Evolutionary conservation across 2,888 invertebrate species (phyloP), one percentile per base, ranked within the genome.

Genomic region (Gari tellinella): DNA sequence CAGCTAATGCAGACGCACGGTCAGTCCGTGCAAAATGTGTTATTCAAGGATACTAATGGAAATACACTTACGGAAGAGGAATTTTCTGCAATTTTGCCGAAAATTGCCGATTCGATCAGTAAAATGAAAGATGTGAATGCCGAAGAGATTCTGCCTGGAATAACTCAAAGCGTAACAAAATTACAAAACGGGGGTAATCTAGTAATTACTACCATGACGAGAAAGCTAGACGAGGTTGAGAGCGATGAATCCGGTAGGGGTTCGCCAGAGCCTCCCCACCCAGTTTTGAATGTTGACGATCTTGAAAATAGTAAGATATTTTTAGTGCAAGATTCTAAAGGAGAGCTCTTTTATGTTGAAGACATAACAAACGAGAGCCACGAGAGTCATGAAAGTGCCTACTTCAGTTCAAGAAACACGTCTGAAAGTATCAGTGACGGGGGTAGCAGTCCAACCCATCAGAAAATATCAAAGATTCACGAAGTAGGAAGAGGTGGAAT

Each of bases 291-390:
- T 56, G 74, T 74, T 15, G 77, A 73, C 23, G 77, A 81, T 49
- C 25, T 77, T 15, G 80, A 79, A 57, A 75, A 75, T 8, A 72
- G 80, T 45, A 72, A 74, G 46, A 61, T 80, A 38, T 80, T 72
- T 45, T 61, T 83, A 14, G 84, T 86, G 1, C 81, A 82, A 55
- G 84, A 83, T 45, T 81, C 81, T n/a, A 84, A 78, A 45, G 86
- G 86, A 1, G 80, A 83, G 62, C 45, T 82, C 12, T 86, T 82
- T 53, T 80, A 83, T 64, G 83, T 86, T n/a, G 84, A 86, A 48
- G 84, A 86, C 66, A 68, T 86, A 12, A 84, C 83, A 0, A 79
- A 68, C 46, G 82, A 82, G 49, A 72, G 76, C 5, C 80, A 83
- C 41, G 80, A 84, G 62, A 83, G 81, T 64, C n/a, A n/a, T n/a